A percentile compares a stretch with the other conserved stretches of the same genome.
These are phyloP conservation scores for Phania funesta DNA, from an alignment of 2,888 invertebrate species.

Conservation along the genomic window DNA sequence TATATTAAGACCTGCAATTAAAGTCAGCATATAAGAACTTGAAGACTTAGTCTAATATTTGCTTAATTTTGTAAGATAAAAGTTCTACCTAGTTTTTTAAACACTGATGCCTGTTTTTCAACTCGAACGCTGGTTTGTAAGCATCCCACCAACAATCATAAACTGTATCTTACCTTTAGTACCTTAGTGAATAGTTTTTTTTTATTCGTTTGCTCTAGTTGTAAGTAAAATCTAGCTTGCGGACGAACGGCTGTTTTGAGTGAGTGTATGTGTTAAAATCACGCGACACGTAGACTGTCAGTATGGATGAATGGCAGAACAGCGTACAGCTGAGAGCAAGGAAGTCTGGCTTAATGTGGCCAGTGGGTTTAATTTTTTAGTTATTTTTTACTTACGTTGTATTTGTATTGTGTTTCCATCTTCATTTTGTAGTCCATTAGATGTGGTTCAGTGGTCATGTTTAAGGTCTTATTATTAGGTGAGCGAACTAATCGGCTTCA, in stretches of 20 bases:
- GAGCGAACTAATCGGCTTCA: constrained; percentile 63
- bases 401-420: constrained; percentile 14
- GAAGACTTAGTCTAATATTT: no score
- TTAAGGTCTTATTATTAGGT: constrained; percentile 64
- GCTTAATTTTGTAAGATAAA: neutral
- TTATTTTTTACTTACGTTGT: constrained; percentile 22
- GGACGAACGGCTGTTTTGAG: neutral
- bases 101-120: neutral
- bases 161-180: neutral
- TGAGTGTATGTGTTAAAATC: neutral
- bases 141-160: neutral
- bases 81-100: neutral
- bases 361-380: constrained; percentile 14
- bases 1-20: no score
- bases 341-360: constrained; percentile 31
- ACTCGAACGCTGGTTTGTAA: neutral
- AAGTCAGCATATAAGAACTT: no score
- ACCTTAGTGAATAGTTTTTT: neutral
- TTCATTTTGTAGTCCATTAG: constrained; percentile 62
- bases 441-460: constrained; percentile 66
- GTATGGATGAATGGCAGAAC: constrained; percentile 5
- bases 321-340: constrained; percentile 3
- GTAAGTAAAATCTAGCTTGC: neutral
- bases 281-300: neutral
- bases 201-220: constrained; percentile 15